A percentile compares a stretch with the other conserved stretches of the same genome.
Conservation (phyloP, 2,888 invertebrate genomes). For the Parelbella ahira region DNA sequence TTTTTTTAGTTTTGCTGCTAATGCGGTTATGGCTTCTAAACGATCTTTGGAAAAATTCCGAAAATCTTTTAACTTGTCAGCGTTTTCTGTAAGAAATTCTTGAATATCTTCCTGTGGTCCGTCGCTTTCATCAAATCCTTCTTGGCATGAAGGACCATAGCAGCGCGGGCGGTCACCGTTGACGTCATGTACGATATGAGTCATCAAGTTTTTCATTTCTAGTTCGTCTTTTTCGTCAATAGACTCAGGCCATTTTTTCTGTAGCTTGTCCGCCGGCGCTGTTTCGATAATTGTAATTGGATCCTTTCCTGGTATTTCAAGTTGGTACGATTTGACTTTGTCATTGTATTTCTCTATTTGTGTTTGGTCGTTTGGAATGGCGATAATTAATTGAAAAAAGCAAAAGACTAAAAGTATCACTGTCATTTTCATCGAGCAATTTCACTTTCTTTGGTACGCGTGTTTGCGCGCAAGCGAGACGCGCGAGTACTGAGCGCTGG, state of each 20-base stretch:
- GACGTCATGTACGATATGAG: slow-evolving; percentile 64
- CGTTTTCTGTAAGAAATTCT: slow-evolving; percentile 79
- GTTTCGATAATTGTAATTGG: slow-evolving; percentile 82
- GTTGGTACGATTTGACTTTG: slow-evolving; percentile 71
- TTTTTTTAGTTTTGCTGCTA: slow-evolving; percentile 72
- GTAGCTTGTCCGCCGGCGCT: slow-evolving; percentile 40
- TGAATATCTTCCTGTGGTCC: slow-evolving; percentile 80
- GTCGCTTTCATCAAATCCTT: slow-evolving; percentile 50
- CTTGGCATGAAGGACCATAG: slow-evolving; percentile 71
- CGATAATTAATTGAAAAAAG: slow-evolving; percentile 48
- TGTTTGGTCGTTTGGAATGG: slow-evolving; percentile 50
- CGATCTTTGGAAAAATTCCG: slow-evolving; percentile 63
- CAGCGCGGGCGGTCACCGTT: slow-evolving; percentile 59
- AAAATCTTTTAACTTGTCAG: slow-evolving; percentile 76
- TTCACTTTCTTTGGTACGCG: slow-evolving; percentile 70
- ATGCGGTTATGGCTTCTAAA: slow-evolving; percentile 63
- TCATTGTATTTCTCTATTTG: slow-evolving; percentile 59
- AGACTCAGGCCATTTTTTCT: slow-evolving; percentile 31
- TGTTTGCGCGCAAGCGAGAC: slow-evolving; percentile 53
- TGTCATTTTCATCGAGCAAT: slow-evolving; percentile 63
- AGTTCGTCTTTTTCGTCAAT: slow-evolving; percentile 45
- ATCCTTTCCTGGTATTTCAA: slow-evolving; percentile 78
- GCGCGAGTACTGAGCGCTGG: slow-evolving; percentile 68
- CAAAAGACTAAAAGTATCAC: slow-evolving; percentile 56
- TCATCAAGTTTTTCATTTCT: slow-evolving; percentile 65